Base-by-base conservation (phyloP, 2,113 vertebrate species). In the Uria aalge region DNA sequence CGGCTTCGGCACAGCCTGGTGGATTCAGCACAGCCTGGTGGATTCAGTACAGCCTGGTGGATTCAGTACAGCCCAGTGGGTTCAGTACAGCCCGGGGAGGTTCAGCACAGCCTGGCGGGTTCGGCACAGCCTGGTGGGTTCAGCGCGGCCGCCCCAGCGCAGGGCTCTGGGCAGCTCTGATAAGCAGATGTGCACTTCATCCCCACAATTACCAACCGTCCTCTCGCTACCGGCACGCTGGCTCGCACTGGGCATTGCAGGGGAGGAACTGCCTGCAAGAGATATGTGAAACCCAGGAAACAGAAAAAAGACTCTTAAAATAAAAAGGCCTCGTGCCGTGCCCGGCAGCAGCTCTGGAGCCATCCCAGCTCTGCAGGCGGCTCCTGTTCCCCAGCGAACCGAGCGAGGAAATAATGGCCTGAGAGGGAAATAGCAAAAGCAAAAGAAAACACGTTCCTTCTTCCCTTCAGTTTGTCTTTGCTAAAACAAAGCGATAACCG, bases 171-270 rank as follows among this genome's bases (percentile, higher is more conserved):
- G 67, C 43, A 11, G 48, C 77, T 81, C 64, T 0, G 22, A 40
- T 19, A 24, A 75, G 56, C 91, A 87, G 48, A 15, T 12, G 66
- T 47, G 72, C 0, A 2, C 55, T 62, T 26, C 1, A 1, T 21
- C 27, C 57, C 62, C 55, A 1, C 0, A 45, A 66, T 81, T 20
- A 55, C 24, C 34, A 68, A 36, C 77, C 11, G 38, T 32, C 57
- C 88, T 30, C 66, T 63, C 0, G 0, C 30, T 55, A 1, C 47
- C 3, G 11, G 18, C 0, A 0, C 2, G 0, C 18, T 3, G 6
- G 12, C 36, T 24, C 4, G 1, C 50, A 4, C 4, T 0, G 4
- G 59, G 30, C 3, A 1, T 30, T 43, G 86, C 2, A 20, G 74
- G 38, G 80, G 47, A 71, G 53, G 69, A 85, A 57, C 77, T 38